Conservation (phyloP, 2,888 invertebrate species). For the Eurois occulta region DNA sequence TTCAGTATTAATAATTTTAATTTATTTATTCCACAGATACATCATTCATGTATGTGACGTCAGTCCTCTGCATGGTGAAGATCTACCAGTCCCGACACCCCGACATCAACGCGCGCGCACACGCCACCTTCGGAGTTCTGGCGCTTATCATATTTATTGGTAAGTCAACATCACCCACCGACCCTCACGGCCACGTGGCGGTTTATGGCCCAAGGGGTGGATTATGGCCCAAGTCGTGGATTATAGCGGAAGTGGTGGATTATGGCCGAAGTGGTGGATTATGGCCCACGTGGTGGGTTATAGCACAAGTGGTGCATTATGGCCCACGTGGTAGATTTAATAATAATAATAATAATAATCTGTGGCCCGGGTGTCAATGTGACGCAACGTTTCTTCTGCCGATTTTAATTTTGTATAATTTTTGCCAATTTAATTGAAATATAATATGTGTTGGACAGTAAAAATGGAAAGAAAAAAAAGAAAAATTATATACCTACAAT, state of each 20-base stretch:
- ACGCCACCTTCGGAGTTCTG: slow-evolving; percentile 94
- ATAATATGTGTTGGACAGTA: too few species aligned
- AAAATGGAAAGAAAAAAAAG: too few species aligned
- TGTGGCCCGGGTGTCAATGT: too few species aligned
- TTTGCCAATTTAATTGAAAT: too few species aligned
- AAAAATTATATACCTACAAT: too few species aligned
- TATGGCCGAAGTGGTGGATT: neutral
- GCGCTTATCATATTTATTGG: slow-evolving; percentile 94
- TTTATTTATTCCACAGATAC: slow-evolving; percentile 92
- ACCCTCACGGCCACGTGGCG: neutral
- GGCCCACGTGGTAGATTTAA: neutral
- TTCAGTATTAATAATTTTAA: too few species aligned
- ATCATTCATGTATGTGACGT: slow-evolving; percentile 97
- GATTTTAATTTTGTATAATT: too few species aligned
- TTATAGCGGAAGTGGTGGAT: neutral
- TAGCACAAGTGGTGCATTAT: neutral
- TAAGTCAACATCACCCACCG: slow-evolving; percentile 73
- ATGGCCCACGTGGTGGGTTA: neutral
- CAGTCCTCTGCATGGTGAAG: slow-evolving; percentile 96
- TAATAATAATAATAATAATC: too few species aligned
- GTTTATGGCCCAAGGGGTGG: neutral
- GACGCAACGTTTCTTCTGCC: too few species aligned
- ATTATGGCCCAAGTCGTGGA: neutral
- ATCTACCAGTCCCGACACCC: slow-evolving; percentile 97
- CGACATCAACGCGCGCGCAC: slow-evolving; percentile 96